These are phyloP conservation scores for Drosophila yakuba DNA, from an alignment of 1,140 invertebrate species.

Conservation along the genomic window DNA sequence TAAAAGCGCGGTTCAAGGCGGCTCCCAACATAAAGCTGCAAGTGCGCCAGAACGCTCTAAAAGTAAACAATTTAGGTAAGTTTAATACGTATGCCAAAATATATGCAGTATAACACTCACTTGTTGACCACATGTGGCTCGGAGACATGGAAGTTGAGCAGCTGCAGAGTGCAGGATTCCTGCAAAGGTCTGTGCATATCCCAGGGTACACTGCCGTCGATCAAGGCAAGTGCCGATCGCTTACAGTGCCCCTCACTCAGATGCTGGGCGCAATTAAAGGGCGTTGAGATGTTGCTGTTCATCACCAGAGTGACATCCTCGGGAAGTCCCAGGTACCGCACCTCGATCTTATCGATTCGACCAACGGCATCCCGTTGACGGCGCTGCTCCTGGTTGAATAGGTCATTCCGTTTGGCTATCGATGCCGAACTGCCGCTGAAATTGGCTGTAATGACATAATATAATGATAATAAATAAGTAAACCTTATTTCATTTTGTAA, in stretches of 20 bases:
- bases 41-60: slow-evolving; percentile 94
- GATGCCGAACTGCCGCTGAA: slow-evolving; percentile 46
- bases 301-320: slow-evolving; percentile 92
- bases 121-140: slow-evolving; percentile 89
- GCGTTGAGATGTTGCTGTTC: slow-evolving; percentile 97
- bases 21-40: slow-evolving; percentile 95
- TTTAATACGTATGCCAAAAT: not conserved
- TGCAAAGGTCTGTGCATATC: slow-evolving; percentile 96
- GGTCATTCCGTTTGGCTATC: slow-evolving; percentile 86
- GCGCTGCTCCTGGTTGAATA: slow-evolving; percentile 93
- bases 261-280: slow-evolving; percentile 96
- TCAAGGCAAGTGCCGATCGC: slow-evolving; percentile 91
- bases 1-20: slow-evolving; percentile 91
- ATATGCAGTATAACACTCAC: slow-evolving; percentile 17
- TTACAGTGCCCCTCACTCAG: slow-evolving; percentile 89
- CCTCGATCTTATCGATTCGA: slow-evolving; percentile 96
- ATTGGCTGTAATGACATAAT: slow-evolving; percentile 27
- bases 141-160: slow-evolving; percentile 91
- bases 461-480: too few relatives aligned
- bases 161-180: slow-evolving; percentile 90
- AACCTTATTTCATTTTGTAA: too few relatives aligned
- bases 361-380: slow-evolving; percentile 90
- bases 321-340: slow-evolving; percentile 90
- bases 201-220: slow-evolving; percentile 92
- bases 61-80: not conserved